Conservation (phyloP, 2,888 invertebrate genomes). For the Hyalella azteca region DNA sequence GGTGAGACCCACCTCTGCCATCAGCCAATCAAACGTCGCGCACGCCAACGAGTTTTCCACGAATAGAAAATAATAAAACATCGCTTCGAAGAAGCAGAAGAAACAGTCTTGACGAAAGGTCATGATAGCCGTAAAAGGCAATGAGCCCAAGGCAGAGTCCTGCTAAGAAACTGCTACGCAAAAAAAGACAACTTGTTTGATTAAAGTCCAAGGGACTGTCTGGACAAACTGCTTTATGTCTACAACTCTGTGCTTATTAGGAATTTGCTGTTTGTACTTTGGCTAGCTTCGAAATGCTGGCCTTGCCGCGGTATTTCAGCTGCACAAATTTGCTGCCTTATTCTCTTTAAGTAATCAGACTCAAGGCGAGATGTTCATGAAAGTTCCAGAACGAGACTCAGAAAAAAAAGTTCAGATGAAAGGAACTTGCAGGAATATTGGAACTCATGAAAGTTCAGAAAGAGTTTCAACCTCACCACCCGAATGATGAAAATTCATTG, state of each 20-base stretch:
- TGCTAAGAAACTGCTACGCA: not conserved
- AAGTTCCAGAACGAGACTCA: not conserved
- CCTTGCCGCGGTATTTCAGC: not conserved
- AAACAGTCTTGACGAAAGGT: not conserved
- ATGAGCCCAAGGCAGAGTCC: not conserved
- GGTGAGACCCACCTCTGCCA: not conserved
- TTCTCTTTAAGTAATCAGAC: too few relatives aligned
- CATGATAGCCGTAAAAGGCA: slow-evolving; percentile 15
- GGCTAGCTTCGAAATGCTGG: not conserved
- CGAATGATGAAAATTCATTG: too few relatives aligned
- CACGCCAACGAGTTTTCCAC: not conserved
- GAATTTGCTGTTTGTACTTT: not conserved
- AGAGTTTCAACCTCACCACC: too few relatives aligned
- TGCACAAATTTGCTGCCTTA: not conserved
- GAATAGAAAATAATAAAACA: not conserved
- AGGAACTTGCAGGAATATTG: too few relatives aligned
- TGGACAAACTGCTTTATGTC: not conserved
- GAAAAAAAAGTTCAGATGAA: too few relatives aligned
- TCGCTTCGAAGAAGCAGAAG: not conserved
- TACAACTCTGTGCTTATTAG: not conserved
- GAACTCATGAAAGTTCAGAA: too few relatives aligned
- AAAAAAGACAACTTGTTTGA: not conserved
- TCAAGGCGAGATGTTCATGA: not conserved
- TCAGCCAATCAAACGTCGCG: not conserved
- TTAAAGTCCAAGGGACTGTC: not conserved